A percentile compares a stretch with the other conserved stretches of the same genome.
These are phyloP conservation scores for Eunapius fragilis DNA, from an alignment of 37 sponge, comb jelly and placozoan species.

Conservation along the genomic window DNA sequence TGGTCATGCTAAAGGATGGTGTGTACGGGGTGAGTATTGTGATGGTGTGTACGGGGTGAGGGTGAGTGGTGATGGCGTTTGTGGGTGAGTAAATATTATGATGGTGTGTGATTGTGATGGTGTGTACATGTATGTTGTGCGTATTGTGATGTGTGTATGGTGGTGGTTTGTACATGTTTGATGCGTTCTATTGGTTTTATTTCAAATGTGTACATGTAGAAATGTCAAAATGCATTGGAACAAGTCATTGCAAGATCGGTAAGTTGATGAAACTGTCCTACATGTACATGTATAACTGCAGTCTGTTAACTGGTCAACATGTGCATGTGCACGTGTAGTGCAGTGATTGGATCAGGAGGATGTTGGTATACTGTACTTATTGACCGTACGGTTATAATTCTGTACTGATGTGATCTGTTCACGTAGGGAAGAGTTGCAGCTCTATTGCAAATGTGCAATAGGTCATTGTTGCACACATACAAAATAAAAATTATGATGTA, in stretches of 20 bases:
- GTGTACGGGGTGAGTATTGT: slow-evolving; percentile 83
- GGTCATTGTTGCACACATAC: no score
- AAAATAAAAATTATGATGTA: no score
- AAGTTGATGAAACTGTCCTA: slow-evolving; percentile 21
- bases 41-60: no score
- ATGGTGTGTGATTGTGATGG: background rate
- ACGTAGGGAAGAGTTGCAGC: no score
- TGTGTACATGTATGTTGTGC: background rate
- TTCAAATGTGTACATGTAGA: slow-evolving; percentile 36
- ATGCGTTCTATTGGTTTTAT: no score
- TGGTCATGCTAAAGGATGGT: slow-evolving; percentile 90
- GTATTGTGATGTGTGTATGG: background rate
- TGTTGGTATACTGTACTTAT: no score
- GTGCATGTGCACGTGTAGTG: background rate
- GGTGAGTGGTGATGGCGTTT: background rate
- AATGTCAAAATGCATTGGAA: slow-evolving; percentile 93
- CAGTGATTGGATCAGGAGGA: no score
- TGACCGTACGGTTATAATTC: no score
- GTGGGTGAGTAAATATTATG: background rate
- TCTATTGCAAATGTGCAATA: no score
- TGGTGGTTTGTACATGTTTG: background rate
- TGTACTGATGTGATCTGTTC: no score
- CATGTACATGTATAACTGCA: background rate
- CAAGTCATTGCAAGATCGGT: slow-evolving; percentile 88
- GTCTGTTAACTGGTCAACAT: background rate